These are phyloP conservation scores for Troides aeacus DNA, from an alignment of 2,888 invertebrate genomes.

Conservation along the genomic window DNA sequence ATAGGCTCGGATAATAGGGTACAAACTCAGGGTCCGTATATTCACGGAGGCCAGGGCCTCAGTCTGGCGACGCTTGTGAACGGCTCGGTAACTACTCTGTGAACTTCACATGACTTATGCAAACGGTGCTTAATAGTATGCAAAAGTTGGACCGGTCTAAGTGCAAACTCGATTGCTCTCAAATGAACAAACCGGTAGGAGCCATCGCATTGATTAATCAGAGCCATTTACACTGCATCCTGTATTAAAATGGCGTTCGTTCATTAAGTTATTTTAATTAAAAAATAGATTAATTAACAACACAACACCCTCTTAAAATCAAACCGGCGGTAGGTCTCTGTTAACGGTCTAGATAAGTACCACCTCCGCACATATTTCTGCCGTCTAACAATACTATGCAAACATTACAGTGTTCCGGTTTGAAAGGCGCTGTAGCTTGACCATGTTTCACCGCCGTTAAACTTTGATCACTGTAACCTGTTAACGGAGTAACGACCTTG, in stretches of 20 bases:
- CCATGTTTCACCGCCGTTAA: not conserved
- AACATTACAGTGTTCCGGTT: too few species aligned
- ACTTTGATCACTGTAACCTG: not conserved
- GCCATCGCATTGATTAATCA: not conserved
- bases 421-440: not conserved
- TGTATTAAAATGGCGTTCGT: too few species aligned
- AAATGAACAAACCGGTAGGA: conserved; percentile 22
- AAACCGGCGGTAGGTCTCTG: too few species aligned
- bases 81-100: conserved; percentile 14
- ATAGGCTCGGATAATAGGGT: too few species aligned
- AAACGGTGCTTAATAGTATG: conserved; percentile 29
- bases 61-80: too few species aligned
- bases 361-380: too few species aligned
- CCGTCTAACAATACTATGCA: too few species aligned
- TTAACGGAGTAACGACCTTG: conserved; percentile 8
- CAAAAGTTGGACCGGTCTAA: conserved; percentile 27
- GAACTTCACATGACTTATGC: conserved; percentile 25
- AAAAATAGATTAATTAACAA: not conserved
- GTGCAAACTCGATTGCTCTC: conserved; percentile 26
- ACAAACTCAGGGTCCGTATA: too few species aligned
- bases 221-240: not conserved
- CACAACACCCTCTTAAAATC: too few species aligned
- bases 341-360: too few species aligned
- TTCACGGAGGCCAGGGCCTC: too few species aligned
- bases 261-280: not conserved